Base-by-base conservation (phyloP, 2,797 vertebrate species). In the Scolopax rusticola region DNA sequence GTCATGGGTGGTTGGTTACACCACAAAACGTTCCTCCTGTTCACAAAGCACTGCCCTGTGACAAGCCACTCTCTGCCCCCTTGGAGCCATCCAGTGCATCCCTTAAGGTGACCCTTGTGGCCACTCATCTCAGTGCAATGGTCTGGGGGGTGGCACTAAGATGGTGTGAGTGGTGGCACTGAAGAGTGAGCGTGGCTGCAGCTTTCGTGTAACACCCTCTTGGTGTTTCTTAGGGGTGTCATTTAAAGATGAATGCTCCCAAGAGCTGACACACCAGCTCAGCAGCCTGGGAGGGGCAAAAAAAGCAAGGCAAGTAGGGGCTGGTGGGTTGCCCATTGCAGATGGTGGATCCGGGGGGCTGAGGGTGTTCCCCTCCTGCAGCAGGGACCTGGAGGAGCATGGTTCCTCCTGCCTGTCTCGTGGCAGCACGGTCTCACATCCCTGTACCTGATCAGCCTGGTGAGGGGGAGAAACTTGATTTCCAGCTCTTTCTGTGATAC, bases 161-260 rank as follows among this genome's bases (percentile, higher is more conserved):
- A 48, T 48, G 47, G 1, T 3, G n/a, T 2, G 68, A 45, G 45
- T 1, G 10, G 18, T 32, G 2, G 24, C 15, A 8, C 21, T 12
- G 21, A 15, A 27, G 27, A 43, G 15, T 0, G 12, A 54, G 45
- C 4, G 5, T 4, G 1, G 61, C 25, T 23, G 20, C 15, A 8
- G 85, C 38, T 65, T 28, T 6, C 0, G 1, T 4, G 16, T 16
- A 76, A 51, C 40, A 27, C n/a, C 11, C 27, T 13, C 16, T 30
- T 1, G 8, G 4, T 0, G 0, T 43, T 25, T 36, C 30, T 41
- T 33, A n/a, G 23, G 1, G 16, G 17, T 23, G 57, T 11, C 8
- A 1, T 21, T 43, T 36, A 8, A 36, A 36, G 20, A 9, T 3
- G 5, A 56, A 21, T 0, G 1, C 12, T 33, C 24, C 43, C 7